phyloP scores from a whole-genome alignment of 2,797 vertebrate species.

The Champsocephalus gunnari region DNA sequence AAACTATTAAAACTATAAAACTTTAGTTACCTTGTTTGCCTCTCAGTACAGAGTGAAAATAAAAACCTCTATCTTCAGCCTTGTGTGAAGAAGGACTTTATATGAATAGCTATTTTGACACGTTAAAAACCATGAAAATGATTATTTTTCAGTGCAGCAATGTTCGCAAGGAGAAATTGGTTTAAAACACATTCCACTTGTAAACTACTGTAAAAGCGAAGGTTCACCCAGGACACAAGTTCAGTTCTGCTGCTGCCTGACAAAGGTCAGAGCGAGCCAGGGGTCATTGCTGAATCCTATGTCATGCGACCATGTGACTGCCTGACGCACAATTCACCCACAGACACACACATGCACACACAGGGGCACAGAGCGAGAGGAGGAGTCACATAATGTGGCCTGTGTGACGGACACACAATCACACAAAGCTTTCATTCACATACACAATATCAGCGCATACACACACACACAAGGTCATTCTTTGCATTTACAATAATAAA shows the following conservation, averaged over 20 bases:
- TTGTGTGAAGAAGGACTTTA: neutral
- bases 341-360: slow-evolving; percentile 21
- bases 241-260: neutral
- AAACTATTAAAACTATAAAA: no score
- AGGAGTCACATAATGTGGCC: slow-evolving; percentile 32
- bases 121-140: neutral
- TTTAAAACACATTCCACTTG: neutral
- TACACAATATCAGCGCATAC: neutral
- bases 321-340: slow-evolving; percentile 29
- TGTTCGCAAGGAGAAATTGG: neutral
- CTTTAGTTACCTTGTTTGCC: neutral
- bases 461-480: slow-evolving; percentile 18
- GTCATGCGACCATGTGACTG: slow-evolving; percentile 41
- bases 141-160: neutral
- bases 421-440: slow-evolving; percentile 45
- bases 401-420: slow-evolving; percentile 22
- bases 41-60: neutral
- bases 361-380: neutral
- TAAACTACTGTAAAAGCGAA: neutral
- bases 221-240: slow-evolving; percentile 6
- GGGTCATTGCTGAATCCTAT: slow-evolving; percentile 27
- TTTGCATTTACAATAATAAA: slow-evolving; percentile 10
- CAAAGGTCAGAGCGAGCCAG: slow-evolving; percentile 24
- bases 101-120: neutral
- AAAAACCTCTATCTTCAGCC: neutral